phyloP scores from a whole-genome alignment of 2,113 vertebrate genomes.

The Struthidea cinerea region DNA sequence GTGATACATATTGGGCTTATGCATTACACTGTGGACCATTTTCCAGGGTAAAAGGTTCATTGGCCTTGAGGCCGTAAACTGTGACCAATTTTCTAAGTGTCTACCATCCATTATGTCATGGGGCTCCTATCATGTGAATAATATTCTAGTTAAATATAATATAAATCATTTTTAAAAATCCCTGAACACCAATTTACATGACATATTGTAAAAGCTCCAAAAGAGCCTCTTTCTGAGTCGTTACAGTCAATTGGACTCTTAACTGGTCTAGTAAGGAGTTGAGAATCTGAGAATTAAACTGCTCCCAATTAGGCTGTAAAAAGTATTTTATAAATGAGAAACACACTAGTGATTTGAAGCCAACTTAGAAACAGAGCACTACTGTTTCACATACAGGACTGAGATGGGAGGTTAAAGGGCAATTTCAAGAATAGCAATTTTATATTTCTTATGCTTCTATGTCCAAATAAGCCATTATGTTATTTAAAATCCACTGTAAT shows the following conservation, averaged over 20 bases:
- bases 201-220: constrained; percentile 8
- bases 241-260: constrained; percentile 48
- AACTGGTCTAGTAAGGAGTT: background rate
- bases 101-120: background rate
- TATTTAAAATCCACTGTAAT: background rate
- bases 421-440: background rate
- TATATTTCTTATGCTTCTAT: background rate
- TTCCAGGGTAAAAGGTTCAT: background rate
- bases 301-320: constrained; percentile 61
- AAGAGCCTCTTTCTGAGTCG: constrained; percentile 4
- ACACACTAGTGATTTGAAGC: constrained; percentile 25
- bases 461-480: background rate
- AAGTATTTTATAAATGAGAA: constrained; percentile 47
- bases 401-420: background rate
- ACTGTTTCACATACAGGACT: background rate
- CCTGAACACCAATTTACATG: background rate
- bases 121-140: background rate
- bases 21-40: background rate
- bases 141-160: constrained; percentile 19
- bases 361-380: constrained; percentile 40
- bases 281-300: constrained; percentile 56
- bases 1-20: background rate
- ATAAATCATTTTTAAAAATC: background rate
- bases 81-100: background rate
- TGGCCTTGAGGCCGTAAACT: background rate